Evolutionary conservation across 2,888 invertebrate species (phyloP), one percentile per base, ranked within the genome.

Genomic region (Beris morrisii): DNA sequence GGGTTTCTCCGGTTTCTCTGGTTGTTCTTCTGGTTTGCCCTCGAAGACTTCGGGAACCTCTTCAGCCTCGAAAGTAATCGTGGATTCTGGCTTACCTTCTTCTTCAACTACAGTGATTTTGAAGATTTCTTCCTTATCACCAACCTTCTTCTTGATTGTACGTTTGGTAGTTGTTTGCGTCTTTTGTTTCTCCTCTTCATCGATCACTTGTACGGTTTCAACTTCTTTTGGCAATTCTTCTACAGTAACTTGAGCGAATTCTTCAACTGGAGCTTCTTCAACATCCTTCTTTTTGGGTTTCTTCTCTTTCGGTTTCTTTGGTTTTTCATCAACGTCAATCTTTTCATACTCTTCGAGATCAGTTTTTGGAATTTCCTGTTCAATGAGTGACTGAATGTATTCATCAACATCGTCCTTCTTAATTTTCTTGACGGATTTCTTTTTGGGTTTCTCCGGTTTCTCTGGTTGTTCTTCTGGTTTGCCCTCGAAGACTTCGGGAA

Each of bases 141-240:
- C 79, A 52, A 76, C 76, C 12, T 78, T 78, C 61, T 80, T 81
- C 67, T 79, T 80, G 3, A 81, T 77, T 57, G 79, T 78, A 7
- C 80, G 77, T 68, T 80, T 82, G 12, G 79, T 59, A 31, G 82
- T 77, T 4, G 76, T 77, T 65, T 81, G 78, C 69, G 79, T 79
- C 32, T 78, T 77, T 5, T 76, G 73, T 45, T 80, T 77, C 38
- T 82, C 79, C 38, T 77, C 73, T 2, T 82, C 79, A 12, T 79
- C 76, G 11, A 76, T 77, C 58, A 79, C 75, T 74, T 82, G 78
- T 30, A 79, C 79, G 46, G 73, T 74, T 69, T 80, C 77, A 2
- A 82, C 78, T 69, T 80, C 74, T 72, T 81, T 79, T 32, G 83
- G 81, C 28, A 78, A 71, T 66, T 78, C 76, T 68, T 79, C 55